These are phyloP conservation scores for Spea hammondii DNA, from an alignment of 2,797 vertebrate species.

Conservation along the genomic window DNA sequence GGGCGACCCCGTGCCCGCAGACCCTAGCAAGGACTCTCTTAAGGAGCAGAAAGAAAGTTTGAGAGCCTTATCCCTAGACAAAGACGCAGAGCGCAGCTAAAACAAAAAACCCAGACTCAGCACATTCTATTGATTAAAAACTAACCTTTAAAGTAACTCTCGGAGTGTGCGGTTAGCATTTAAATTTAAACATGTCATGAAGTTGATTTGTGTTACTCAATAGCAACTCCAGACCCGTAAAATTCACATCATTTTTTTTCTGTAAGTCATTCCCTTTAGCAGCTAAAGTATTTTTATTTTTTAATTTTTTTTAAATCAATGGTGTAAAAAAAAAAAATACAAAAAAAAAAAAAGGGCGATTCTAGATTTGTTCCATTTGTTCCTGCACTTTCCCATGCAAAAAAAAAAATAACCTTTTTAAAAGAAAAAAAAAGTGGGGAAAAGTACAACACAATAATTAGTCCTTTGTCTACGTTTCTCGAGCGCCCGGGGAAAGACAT, in stretches of 20 bases:
- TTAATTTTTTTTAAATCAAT: too few species aligned
- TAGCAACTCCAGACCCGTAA: conserved; percentile 76
- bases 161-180: conserved; percentile 83
- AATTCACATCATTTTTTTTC: conserved; percentile 70
- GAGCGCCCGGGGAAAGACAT: conserved; percentile 75
- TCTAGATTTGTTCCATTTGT: conserved; percentile 59
- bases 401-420: conserved; percentile 50
- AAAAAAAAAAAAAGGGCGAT: conserved; percentile 44
- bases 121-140: conserved; percentile 99
- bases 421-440: conserved; percentile 68
- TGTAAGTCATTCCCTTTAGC: conserved; percentile 77
- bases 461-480: conserved; percentile 79
- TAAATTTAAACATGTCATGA: conserved; percentile 93
- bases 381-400: conserved; percentile 73
- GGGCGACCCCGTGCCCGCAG: conserved; percentile 70
- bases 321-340: conserved; percentile 46
- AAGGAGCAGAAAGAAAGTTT: conserved; percentile 67
- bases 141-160: conserved; percentile 97
- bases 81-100: conserved; percentile 79
- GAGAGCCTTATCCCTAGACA: conserved; percentile 76
- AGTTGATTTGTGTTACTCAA: conserved; percentile 82
- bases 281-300: conserved; percentile 80
- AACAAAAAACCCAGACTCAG: conserved; percentile 93
- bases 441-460: conserved; percentile 76
- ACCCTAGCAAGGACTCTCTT: conserved; percentile 83